Base-by-base conservation (phyloP, 2,888 invertebrate genomes). In the Drosophila suboccidentalis region DNA sequence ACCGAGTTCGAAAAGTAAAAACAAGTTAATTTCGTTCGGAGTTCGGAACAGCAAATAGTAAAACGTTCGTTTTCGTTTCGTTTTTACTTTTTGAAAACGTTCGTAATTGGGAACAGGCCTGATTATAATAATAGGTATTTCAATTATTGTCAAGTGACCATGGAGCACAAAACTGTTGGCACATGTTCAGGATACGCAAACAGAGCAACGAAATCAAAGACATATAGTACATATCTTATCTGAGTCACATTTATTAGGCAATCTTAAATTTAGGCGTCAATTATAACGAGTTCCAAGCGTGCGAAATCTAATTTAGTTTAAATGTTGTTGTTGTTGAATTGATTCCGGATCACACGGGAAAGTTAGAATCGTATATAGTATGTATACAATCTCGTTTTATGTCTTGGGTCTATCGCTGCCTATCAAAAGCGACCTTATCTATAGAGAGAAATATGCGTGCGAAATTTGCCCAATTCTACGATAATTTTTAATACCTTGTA, bases 331-430 rank as follows among this genome's bases (percentile, higher is more conserved):
- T 26, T 17, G 60, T 72, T 78, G 53, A 53, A 47, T 78, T 68
- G 64, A 73, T 68, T 64, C 61, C 61, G 64, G 74, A 72, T 73
- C 22, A 61, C 36, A 68, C 74, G 73, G 68, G 64, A 78, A 64
- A 55, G 49, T 44, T 67, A 55, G 39, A 61, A 44, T 29, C 32
- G 19, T 43, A 26, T 34, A 17, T 26, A 62, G 26, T 15, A 22
- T 29, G n/a, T 8, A 32, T 49, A 50, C 22, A 34, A 41, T 55
- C 53, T 59, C 17, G 39, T 62, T 17, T 22, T 11, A 34, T 59
- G 58, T 41, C 43, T 44, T 44, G 26, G 17, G 26, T 29, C 53
- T 41, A 39, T 54, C 53, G 53, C 26, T 17, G 55, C 19, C 49
- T 58, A 61, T 55, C 58, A 53, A 51, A 15, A 38, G n/a, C 8